Percentiles rank a stretch among this genome's conserved stretches.
These are phyloP conservation scores for Pogonomyrmex californicus DNA, from an alignment of 1,140 invertebrate species.

Conservation along the genomic window DNA sequence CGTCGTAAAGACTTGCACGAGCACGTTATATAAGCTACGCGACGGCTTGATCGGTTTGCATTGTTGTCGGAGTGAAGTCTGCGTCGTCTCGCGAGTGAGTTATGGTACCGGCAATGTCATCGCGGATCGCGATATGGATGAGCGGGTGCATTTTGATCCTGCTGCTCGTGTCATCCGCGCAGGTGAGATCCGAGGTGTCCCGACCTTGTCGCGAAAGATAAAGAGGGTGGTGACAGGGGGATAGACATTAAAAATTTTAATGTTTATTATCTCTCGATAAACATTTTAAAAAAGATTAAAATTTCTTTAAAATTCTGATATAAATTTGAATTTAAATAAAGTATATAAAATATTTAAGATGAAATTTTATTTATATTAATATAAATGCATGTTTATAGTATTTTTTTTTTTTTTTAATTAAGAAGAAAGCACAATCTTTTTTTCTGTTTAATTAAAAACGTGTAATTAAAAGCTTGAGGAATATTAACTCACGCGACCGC, in stretches of 20 bases:
- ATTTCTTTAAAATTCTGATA: not conserved
- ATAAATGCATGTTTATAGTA: not conserved
- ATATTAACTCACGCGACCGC: not conserved
- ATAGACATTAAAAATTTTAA: not conserved
- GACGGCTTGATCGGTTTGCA: constrained; percentile 57
- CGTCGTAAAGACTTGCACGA: constrained; percentile 33
- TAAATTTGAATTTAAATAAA: not conserved
- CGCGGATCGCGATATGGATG: not conserved
- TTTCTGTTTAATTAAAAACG: not conserved
- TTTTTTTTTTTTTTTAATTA: not conserved
- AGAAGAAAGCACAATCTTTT: not conserved
- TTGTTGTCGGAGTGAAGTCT: constrained; percentile 57
- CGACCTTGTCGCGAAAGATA: not conserved
- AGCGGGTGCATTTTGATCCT: constrained; percentile 32
- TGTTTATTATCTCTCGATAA: not conserved
- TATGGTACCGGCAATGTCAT: constrained; percentile 50
- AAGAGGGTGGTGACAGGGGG: not conserved
- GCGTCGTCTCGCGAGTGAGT: constrained; percentile 55
- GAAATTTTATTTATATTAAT: not conserved
- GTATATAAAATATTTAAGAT: not conserved
- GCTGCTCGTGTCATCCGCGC: constrained; percentile 42
- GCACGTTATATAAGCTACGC: constrained; percentile 54
- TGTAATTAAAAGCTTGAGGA: not conserved
- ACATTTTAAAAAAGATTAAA: not conserved
- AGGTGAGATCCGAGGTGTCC: constrained; percentile 34